Percentiles rank a stretch among this genome's conserved stretches.
Evolutionary conservation across 2,888 invertebrate species (phyloP).

Genomic region (Alentia gelatinosa): DNA sequence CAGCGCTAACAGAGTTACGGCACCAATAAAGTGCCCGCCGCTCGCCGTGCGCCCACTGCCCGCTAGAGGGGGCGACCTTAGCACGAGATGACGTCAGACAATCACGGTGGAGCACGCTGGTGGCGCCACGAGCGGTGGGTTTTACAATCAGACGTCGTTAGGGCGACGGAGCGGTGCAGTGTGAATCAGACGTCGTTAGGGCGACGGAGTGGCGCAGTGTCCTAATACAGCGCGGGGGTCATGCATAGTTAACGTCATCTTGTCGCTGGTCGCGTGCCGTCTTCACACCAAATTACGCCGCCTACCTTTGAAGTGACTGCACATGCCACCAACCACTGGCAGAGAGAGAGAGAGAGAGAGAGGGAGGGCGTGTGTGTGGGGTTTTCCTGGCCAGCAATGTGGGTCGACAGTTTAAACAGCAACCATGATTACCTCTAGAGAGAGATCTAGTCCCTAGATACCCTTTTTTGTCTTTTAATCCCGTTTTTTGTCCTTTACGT

Average conservation of each 20-base stretch:
- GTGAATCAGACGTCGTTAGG: background rate
- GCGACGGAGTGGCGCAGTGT: background rate
- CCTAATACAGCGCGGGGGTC: background rate
- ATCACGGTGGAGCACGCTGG: background rate
- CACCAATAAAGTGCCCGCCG: background rate
- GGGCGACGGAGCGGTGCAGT: background rate
- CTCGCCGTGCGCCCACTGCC: background rate
- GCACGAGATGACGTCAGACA: background rate
- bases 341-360: background rate
- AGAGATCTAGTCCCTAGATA: background rate
- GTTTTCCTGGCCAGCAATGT: background rate
- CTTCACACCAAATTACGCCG: background rate
- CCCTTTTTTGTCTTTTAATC: no score
- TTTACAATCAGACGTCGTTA: no score
- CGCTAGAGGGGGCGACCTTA: background rate
- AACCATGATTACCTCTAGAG: background rate
- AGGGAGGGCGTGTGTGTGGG: no score
- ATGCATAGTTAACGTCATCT: constrained; percentile 3
- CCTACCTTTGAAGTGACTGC: background rate
- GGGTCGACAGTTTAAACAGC: background rate
- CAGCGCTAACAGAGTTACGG: background rate
- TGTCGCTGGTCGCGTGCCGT: constrained; percentile 1
- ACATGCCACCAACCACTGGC: background rate
- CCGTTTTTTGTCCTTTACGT: no score
- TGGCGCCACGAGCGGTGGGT: background rate